A percentile compares a stretch with the other conserved stretches of the same genome.
Evolutionary conservation across 2,888 invertebrate genomes (phyloP).

Genomic region (Orchesellides sinensis): DNA sequence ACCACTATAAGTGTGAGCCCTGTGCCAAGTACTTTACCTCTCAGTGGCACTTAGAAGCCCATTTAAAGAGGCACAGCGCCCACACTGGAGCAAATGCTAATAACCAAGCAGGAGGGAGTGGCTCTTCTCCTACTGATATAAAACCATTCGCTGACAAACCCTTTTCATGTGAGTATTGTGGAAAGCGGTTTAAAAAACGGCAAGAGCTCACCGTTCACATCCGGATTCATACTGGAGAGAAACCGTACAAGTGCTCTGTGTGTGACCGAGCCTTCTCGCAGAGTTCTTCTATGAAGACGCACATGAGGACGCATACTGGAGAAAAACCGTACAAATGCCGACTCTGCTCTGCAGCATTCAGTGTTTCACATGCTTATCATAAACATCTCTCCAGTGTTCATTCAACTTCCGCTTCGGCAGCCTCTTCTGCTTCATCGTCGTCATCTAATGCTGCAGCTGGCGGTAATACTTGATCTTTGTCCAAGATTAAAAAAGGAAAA

Average conservation of each 20-base stretch:
- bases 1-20: constrained; percentile 59
- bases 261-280: constrained; percentile 56
- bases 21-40: constrained; percentile 66
- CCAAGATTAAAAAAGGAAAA: constrained; percentile 8
- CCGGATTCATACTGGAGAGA: constrained; percentile 63
- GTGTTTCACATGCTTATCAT: constrained; percentile 57
- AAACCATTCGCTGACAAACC: constrained; percentile 59
- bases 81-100: constrained; percentile 46
- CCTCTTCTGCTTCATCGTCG: constrained; percentile 29
- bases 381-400: constrained; percentile 63
- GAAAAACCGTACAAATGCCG: constrained; percentile 59
- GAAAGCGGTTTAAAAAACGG: constrained; percentile 60
- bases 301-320: constrained; percentile 42
- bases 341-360: constrained; percentile 53
- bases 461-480: constrained; percentile 51
- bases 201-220: constrained; percentile 62
- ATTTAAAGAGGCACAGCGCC: constrained; percentile 56
- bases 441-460: too few species aligned
- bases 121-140: constrained; percentile 9
- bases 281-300: constrained; percentile 49
- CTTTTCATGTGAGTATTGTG: constrained; percentile 63
- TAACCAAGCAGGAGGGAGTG: background rate
- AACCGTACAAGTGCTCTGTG: constrained; percentile 61
- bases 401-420: constrained; percentile 50
- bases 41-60: constrained; percentile 65